Evolutionary conservation across 2,888 invertebrate genomes (phyloP).

Genomic region (Leptopterna dolabrata): DNA sequence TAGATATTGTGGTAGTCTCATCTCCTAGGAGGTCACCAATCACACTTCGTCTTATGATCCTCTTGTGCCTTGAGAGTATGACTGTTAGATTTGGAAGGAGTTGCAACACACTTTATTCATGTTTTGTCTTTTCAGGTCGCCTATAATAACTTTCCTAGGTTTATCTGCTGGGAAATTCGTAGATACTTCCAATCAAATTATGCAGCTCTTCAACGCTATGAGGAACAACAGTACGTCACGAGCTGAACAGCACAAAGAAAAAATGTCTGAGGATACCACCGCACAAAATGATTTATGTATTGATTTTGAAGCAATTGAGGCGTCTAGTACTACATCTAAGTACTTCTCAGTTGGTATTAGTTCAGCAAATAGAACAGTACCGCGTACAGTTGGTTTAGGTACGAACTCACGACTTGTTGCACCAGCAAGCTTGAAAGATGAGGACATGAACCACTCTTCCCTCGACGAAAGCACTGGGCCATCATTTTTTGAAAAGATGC

Average conservation of each 20-base stretch:
- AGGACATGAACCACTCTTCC: constrained; percentile 26
- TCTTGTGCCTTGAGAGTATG: no score
- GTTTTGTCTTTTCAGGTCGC: constrained; percentile 66
- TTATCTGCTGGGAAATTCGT: constrained; percentile 86
- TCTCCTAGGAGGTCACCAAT: no score
- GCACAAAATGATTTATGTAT: background rate
- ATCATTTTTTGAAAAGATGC: constrained; percentile 44
- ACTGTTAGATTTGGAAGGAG: no score
- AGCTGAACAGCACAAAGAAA: background rate
- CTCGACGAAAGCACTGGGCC: constrained; percentile 49
- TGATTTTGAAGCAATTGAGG: background rate
- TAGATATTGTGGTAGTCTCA: no score
- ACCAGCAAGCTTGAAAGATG: background rate
- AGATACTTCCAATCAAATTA: constrained; percentile 64
- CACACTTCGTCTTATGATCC: no score
- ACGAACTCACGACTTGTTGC: background rate
- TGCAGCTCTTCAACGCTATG: constrained; percentile 72
- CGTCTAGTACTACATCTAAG: background rate
- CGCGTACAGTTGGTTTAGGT: background rate
- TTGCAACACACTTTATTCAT: no score
- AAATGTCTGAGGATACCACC: background rate
- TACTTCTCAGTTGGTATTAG: background rate
- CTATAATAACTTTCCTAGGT: constrained; percentile 77
- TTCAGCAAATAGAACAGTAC: background rate
- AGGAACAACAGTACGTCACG: background rate